Evolutionary conservation across 1,140 invertebrate species (phyloP).

Genomic region (Mycetomoellerius zeteki): DNA sequence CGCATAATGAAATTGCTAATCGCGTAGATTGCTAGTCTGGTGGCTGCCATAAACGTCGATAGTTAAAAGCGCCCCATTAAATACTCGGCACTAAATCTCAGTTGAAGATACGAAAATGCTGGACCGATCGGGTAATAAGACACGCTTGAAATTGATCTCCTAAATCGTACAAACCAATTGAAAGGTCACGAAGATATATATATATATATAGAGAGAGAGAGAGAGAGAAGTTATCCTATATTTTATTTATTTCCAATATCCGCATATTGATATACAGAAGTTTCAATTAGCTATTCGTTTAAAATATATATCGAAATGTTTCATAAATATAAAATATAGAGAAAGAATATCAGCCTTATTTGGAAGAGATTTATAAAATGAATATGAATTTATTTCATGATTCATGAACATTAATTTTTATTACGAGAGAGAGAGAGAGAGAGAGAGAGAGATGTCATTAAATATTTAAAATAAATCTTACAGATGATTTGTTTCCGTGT

Average conservation of each 20-base stretch:
- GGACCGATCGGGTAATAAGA: background rate
- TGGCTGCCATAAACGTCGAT: slow-evolving; percentile 17
- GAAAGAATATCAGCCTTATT: background rate
- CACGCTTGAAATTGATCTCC: background rate
- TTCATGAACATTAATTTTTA: background rate
- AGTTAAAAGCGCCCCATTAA: slow-evolving; percentile 44
- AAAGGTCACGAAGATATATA: background rate
- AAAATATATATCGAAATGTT: too few species aligned
- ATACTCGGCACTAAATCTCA: slow-evolving; percentile 21
- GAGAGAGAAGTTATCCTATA: background rate
- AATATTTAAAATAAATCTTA: background rate
- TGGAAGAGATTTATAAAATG: background rate
- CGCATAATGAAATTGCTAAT: slow-evolving; percentile 53
- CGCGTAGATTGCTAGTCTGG: background rate
- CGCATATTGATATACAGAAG: background rate
- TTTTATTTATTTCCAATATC: background rate
- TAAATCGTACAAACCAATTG: background rate
- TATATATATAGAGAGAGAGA: too few species aligned
- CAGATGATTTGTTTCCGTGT: background rate
- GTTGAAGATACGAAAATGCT: slow-evolving; percentile 1
- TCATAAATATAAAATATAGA: background rate
- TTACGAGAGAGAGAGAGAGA: too few species aligned
- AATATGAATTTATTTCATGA: background rate
- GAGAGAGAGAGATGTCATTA: too few species aligned
- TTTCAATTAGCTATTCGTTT: background rate